Evolutionary conservation across 2,888 invertebrate species (phyloP).

Genomic region (Cephus rjabovi): DNA sequence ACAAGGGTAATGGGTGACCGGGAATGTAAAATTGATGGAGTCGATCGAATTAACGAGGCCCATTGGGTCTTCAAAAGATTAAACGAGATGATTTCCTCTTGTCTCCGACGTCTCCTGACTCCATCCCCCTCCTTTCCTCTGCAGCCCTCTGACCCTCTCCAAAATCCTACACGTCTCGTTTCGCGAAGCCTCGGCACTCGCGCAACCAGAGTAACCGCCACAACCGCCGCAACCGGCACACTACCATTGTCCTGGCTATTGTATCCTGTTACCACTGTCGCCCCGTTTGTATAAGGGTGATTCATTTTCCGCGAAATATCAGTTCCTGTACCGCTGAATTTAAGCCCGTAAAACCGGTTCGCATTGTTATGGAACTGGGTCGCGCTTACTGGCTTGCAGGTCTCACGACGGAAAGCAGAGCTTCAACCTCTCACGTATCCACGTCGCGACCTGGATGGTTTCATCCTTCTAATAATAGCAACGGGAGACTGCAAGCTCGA

Average conservation of each 20-base stretch:
- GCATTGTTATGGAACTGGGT: conserved; percentile 51
- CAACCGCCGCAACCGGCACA: conserved; percentile 14
- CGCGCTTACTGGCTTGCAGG: conserved; percentile 20
- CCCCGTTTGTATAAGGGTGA: conserved; percentile 57
- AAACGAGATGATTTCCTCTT: background rate
- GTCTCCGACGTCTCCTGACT: conserved; percentile 20
- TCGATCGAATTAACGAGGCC: background rate
- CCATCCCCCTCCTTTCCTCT: conserved; percentile 9
- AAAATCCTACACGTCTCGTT: background rate
- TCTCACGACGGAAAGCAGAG: background rate
- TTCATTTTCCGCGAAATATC: conserved; percentile 64
- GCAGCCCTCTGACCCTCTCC: background rate
- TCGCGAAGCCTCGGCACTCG: conserved; percentile 30
- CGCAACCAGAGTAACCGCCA: conserved; percentile 7
- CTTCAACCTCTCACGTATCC: too few relatives aligned
- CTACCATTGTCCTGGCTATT: conserved; percentile 59
- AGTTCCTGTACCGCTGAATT: conserved; percentile 59
- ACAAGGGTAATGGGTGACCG: too few relatives aligned
- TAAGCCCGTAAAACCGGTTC: conserved; percentile 31
- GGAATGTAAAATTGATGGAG: background rate
- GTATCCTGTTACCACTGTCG: conserved; percentile 59
- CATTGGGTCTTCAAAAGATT: too few relatives aligned
- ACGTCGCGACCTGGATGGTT: too few relatives aligned
- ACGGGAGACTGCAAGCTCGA: too few relatives aligned
- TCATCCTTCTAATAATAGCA: too few relatives aligned